These are phyloP conservation scores for Hephaestus fuliginosus DNA, from an alignment of 2,797 vertebrate species.

Conservation along the genomic window DNA sequence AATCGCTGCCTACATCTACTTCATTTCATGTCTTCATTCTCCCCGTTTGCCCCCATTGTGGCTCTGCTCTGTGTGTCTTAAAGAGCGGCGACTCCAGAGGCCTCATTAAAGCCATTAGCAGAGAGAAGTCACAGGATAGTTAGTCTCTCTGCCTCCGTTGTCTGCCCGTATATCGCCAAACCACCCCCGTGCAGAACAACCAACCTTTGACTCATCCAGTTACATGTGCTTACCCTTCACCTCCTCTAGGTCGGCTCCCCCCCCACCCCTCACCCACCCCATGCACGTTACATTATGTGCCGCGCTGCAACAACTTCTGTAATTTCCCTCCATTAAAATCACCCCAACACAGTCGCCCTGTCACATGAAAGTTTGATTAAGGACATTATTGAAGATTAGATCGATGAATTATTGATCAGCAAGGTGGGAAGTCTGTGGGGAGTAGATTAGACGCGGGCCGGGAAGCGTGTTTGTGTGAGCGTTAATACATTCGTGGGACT, in stretches of 20 bases:
- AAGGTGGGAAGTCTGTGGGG: constrained; percentile 65
- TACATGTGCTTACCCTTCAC: constrained; percentile 4
- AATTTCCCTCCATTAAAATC: constrained; percentile 62
- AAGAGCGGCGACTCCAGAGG: constrained; percentile 57
- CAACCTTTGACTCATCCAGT: constrained; percentile 32
- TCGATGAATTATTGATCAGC: constrained; percentile 77
- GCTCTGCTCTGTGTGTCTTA: constrained; percentile 30
- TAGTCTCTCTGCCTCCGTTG: constrained; percentile 17
- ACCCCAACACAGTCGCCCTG: constrained; percentile 33
- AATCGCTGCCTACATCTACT: constrained; percentile 46
- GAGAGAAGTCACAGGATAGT: constrained; percentile 56
- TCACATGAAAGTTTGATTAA: constrained; percentile 75
- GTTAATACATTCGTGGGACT: constrained; percentile 32
- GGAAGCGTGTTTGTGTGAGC: constrained; percentile 37
- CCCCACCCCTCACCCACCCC: constrained; percentile 15
- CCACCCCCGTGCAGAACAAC: neutral
- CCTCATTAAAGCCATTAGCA: constrained; percentile 78
- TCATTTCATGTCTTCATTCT: constrained; percentile 56
- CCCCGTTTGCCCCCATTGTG: constrained; percentile 37
- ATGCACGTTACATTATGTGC: constrained; percentile 40
- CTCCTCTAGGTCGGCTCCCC: constrained; percentile 30
- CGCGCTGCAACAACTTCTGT: constrained; percentile 25
- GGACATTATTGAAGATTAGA: constrained; percentile 73
- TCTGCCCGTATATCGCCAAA: constrained; percentile 38
- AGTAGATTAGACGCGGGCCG: constrained; percentile 57